Base-by-base conservation (phyloP, 2,888 invertebrate genomes). In the Epinotia ramella region DNA sequence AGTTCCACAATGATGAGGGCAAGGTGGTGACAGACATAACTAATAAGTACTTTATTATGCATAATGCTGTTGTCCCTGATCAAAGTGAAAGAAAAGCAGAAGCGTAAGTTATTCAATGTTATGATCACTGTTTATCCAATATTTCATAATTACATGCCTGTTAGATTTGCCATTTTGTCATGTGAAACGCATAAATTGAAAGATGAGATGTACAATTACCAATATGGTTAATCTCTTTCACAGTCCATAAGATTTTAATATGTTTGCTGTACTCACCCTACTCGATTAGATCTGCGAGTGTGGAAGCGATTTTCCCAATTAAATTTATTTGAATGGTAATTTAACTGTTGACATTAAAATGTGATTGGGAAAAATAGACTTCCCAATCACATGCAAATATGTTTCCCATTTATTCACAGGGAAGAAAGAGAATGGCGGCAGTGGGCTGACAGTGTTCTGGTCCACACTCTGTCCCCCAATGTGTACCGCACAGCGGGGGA, bases 401-500 rank as follows among this genome's bases (percentile, higher is more conserved):
- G 5, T 4, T 16, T 16, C 16, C 5, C 5, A 5, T 49, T n/a
- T 28, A 78, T 79, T 95, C 95, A 64, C 85, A 99, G 99, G 59
- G 97, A 97, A 81, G 99, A 99, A 90, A 96, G 98, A 53, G 97
- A 98, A 85, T 99, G 99, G 99, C 95, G 99, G 66, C 96, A 97
- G 85, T 99, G 99, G 99, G 97, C 97, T 0, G 99, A 99, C 88
- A 95, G 96, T 67, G 96, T 97, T 59, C 95, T 99, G 1, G 99
- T 99, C 0, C 99, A 99, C 87, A 96, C 97, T 0, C 94, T 99
- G 53, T 99, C 99, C 0, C 99, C 99, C 0, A 99, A 99, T 90
- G 98, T 99, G 46, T 99, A 99, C 87, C 96, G 99, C 76, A 98
- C 98, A 0, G 90, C 96, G 0, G 91, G 94, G 0, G 99, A 99